Conservation (phyloP, 2,797 vertebrate species). For the Rhodeus uyekii region DNA sequence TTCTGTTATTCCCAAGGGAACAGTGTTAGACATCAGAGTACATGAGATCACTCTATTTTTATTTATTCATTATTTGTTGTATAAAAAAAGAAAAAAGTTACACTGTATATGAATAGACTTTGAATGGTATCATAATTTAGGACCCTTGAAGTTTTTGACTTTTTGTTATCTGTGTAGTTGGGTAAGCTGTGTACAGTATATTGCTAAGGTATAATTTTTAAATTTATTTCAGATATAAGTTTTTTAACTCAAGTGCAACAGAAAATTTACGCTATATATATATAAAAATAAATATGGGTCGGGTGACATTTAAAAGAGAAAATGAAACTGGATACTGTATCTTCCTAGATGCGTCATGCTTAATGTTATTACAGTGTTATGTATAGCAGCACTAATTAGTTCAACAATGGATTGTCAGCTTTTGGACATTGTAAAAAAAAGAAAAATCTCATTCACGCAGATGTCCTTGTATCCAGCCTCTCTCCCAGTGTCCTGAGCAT, state of each 20-base stretch:
- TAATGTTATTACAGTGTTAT: constrained; percentile 77
- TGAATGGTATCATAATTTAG: constrained; percentile 77
- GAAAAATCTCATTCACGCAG: constrained; percentile 56
- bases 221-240: constrained; percentile 85
- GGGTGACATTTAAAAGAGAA: constrained; percentile 46
- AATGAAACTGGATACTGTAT: constrained; percentile 56
- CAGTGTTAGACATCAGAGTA: constrained; percentile 79
- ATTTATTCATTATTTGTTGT: constrained; percentile 84
- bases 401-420: constrained; percentile 60
- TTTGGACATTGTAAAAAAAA: constrained; percentile 54
- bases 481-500: constrained; percentile 52
- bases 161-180: constrained; percentile 85
- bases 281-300: constrained; percentile 79
- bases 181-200: constrained; percentile 84
- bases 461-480: constrained; percentile 57
- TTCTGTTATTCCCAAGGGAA: constrained; percentile 76
- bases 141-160: constrained; percentile 78
- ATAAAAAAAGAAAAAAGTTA: constrained; percentile 72
- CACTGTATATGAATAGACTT: constrained; percentile 82
- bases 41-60: constrained; percentile 83
- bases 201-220: constrained; percentile 77
- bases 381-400: constrained; percentile 66
- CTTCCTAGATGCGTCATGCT: constrained; percentile 76
- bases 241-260: constrained; percentile 81
- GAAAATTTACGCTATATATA: constrained; percentile 78